These are phyloP conservation scores for Atta texana DNA, from an alignment of 1,140 invertebrate species.

Conservation along the genomic window DNA sequence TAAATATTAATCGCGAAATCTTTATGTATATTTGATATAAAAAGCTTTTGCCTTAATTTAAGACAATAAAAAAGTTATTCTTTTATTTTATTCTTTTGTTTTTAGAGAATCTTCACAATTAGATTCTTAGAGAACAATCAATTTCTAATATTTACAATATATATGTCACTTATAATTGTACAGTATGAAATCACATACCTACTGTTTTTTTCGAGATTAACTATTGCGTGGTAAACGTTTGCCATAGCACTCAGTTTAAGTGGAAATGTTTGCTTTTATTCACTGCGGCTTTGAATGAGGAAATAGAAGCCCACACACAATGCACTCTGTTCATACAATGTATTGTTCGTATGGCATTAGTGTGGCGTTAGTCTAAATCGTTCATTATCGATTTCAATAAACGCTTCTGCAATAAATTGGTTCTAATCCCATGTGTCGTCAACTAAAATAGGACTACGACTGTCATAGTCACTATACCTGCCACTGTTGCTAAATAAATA, in stretches of 20 bases:
- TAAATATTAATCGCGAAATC: background rate
- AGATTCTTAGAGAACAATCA: background rate
- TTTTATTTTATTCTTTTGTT: background rate
- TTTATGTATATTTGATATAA: constrained; percentile 2
- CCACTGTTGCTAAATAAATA: constrained; percentile 15
- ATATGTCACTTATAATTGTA: background rate
- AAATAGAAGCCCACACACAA: constrained; percentile 54
- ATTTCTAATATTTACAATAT: background rate
- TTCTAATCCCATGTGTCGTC: constrained; percentile 30
- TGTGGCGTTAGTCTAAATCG: constrained; percentile 38
- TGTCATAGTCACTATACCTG: background rate
- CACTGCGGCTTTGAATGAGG: constrained; percentile 21
- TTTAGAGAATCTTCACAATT: background rate
- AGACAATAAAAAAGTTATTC: background rate
- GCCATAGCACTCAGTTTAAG: constrained; percentile 48
- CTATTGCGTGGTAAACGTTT: constrained; percentile 39
- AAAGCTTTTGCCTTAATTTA: background rate
- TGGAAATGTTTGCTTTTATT: constrained; percentile 64
- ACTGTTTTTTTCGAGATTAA: constrained; percentile 18
- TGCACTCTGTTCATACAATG: constrained; percentile 16
- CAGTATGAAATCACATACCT: background rate
- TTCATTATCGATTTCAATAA: constrained; percentile 46
- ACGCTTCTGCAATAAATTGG: constrained; percentile 20
- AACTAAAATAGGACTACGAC: constrained; percentile 9
- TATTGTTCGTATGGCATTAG: constrained; percentile 30